Conservation (phyloP, 2,113 vertebrate species). For the Tragelaphus strepsiceros region DNA sequence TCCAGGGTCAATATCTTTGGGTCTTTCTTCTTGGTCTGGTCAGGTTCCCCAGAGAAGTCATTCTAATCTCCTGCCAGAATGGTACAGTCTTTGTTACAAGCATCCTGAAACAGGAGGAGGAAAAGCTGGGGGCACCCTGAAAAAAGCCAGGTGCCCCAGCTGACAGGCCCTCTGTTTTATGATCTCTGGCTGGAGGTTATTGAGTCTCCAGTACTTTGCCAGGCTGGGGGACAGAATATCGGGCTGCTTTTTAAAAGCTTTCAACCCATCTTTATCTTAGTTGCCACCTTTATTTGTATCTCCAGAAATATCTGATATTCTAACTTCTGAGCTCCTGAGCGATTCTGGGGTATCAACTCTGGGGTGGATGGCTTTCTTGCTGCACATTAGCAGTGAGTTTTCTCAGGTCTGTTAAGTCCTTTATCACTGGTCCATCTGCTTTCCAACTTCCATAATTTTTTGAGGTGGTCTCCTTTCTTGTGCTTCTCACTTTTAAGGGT, state of each 20-base stretch:
- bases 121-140: too few species aligned
- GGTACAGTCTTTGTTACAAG: neutral
- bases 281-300: neutral
- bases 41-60: neutral
- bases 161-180: neutral
- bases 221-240: neutral
- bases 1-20: neutral
- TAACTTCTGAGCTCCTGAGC: neutral
- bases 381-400: neutral
- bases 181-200: neutral
- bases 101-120: neutral
- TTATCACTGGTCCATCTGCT: neutral
- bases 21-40: neutral
- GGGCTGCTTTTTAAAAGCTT: neutral
- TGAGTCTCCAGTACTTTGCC: neutral
- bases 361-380: neutral
- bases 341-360: neutral
- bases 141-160: neutral
- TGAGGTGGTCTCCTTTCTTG: neutral
- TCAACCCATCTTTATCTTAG: neutral
- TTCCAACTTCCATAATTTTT: neutral
- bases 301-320: neutral
- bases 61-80: neutral
- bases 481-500: neutral
- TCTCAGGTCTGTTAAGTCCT: neutral